Conservation (phyloP, 37 sponge, comb jelly and placozoan species). For the Hormiphora californensis region DNA sequence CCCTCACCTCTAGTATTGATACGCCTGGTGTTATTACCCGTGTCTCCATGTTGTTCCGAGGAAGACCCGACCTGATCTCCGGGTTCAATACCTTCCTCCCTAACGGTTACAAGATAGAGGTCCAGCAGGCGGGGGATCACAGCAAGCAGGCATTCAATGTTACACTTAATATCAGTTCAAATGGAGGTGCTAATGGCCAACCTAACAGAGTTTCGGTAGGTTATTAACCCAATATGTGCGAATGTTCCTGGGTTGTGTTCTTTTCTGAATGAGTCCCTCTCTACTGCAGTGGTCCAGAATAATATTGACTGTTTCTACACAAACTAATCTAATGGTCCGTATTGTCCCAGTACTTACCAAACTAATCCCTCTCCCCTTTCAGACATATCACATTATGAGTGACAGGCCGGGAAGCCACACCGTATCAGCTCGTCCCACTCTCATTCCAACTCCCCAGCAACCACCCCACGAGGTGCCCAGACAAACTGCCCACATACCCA, state of each 20-base stretch:
- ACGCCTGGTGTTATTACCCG: conserved; percentile 93
- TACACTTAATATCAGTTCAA: conserved; percentile 27
- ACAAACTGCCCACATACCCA: not conserved
- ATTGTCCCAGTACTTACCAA: not conserved
- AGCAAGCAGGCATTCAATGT: conserved; percentile 49
- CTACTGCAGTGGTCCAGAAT: not conserved
- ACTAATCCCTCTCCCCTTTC: not conserved
- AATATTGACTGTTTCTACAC: not conserved
- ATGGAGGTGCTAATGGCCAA: conserved; percentile 44
- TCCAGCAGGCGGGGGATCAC: conserved; percentile 51
- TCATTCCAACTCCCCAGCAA: not conserved
- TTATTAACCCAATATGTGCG: not conserved
- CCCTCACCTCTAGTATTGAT: conserved; percentile 83
- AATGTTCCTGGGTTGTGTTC: not conserved
- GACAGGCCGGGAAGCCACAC: not conserved
- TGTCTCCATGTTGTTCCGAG: conserved; percentile 89
- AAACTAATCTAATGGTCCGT: not conserved
- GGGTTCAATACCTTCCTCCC: conserved; percentile 98
- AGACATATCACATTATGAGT: conserved; percentile 44
- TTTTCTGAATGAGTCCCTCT: not conserved
- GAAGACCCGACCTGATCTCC: conserved; percentile 91
- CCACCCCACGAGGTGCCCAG: not conserved
- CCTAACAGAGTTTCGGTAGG: conserved; percentile 43
- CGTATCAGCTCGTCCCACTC: not conserved
- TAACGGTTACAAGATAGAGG: conserved; percentile 94